Percentiles rank a stretch among this genome's conserved stretches.
phyloP scores from a whole-genome alignment of 2,888 invertebrate species.

The Acanthacorydalis orientalis region DNA sequence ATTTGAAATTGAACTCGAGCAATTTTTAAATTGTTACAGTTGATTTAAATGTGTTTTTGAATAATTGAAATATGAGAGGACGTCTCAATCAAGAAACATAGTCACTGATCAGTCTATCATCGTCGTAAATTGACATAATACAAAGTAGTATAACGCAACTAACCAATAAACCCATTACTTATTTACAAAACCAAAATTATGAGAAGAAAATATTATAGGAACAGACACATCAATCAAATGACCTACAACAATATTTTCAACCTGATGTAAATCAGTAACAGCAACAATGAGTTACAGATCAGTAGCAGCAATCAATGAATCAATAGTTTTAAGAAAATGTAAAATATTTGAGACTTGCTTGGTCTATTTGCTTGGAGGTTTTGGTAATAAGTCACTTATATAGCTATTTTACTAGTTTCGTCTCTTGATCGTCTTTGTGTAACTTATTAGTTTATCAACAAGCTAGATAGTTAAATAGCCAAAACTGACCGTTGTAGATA shows the following conservation, averaged over 20 bases:
- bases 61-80: conserved; percentile 22
- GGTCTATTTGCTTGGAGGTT: too few relatives aligned
- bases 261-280: conserved; percentile 14
- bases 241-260: conserved; percentile 15
- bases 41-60: conserved; percentile 27
- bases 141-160: conserved; percentile 5
- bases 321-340: conserved; percentile 1
- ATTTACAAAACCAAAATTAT: conserved; percentile 10
- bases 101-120: conserved; percentile 11
- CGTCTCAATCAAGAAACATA: conserved; percentile 13
- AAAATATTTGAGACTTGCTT: too few relatives aligned
- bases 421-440: too few relatives aligned
- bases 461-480: too few relatives aligned
- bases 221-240: conserved; percentile 16
- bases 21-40: conserved; percentile 36
- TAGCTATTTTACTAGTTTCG: too few relatives aligned
- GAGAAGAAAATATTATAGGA: conserved; percentile 13
- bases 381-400: too few relatives aligned
- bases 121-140: conserved; percentile 8
- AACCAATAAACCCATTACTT: conserved; percentile 6
- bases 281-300: conserved; percentile 6
- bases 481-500: too few relatives aligned
- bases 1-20: conserved; percentile 14
- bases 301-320: conserved; percentile 6
- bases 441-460: too few relatives aligned